Percentiles rank a stretch among this genome's conserved stretches.
These are phyloP conservation scores for Solea senegalensis DNA, from an alignment of 2,113 vertebrate genomes.

Conservation along the genomic window DNA sequence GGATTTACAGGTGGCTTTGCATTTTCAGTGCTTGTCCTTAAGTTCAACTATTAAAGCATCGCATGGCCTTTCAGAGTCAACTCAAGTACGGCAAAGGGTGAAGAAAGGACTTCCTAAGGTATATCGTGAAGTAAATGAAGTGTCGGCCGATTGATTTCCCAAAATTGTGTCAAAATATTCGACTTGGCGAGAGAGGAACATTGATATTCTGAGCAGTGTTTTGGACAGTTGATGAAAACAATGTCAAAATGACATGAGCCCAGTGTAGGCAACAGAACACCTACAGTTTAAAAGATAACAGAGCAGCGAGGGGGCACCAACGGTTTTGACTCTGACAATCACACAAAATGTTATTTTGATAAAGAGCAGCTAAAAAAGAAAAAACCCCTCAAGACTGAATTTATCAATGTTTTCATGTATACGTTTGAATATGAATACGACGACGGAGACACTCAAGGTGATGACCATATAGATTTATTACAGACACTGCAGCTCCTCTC, in stretches of 20 bases:
- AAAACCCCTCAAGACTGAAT: too few relatives aligned
- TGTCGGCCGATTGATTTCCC: too few relatives aligned
- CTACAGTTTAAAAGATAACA: constrained; percentile 31
- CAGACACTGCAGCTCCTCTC: too few relatives aligned
- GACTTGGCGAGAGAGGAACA: not conserved
- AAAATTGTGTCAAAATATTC: too few relatives aligned
- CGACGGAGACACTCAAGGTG: too few relatives aligned
- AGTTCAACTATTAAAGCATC: constrained; percentile 54
- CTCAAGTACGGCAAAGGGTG: constrained; percentile 17
- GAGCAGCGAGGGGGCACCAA: constrained; percentile 25
- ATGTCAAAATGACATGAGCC: constrained; percentile 17
- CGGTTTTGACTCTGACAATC: constrained; percentile 38
- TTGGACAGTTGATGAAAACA: constrained; percentile 18
- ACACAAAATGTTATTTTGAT: not conserved
- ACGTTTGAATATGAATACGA: too few relatives aligned
- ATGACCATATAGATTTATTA: too few relatives aligned
- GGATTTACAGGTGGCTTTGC: constrained; percentile 62
- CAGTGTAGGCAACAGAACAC: constrained; percentile 17
- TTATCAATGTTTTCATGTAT: too few relatives aligned
- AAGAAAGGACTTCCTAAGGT: constrained; percentile 18
- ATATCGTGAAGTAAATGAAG: too few relatives aligned
- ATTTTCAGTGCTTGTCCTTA: constrained; percentile 52
- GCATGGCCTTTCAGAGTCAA: constrained; percentile 36
- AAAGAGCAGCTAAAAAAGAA: too few relatives aligned
- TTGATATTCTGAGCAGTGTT: constrained; percentile 13